These are phyloP conservation scores for Regulus satrapa DNA, from an alignment of 2,113 vertebrate genomes.

Conservation along the genomic window DNA sequence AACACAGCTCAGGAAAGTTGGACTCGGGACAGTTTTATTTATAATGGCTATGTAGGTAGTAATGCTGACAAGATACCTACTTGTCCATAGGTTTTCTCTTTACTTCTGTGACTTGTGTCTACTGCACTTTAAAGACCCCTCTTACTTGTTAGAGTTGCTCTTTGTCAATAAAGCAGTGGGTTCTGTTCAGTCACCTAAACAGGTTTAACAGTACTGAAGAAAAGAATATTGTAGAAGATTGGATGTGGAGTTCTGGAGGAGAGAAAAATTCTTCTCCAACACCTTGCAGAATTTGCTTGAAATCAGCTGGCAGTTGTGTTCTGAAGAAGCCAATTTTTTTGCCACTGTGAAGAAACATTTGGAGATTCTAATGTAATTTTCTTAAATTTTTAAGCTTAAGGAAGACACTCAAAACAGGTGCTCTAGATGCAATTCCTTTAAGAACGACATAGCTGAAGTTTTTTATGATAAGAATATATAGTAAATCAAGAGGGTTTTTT, in stretches of 20 bases:
- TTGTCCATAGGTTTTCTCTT: background rate
- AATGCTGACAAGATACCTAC: background rate
- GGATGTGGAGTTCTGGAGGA: background rate
- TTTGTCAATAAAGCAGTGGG: background rate
- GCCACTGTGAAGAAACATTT: background rate
- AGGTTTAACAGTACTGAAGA: background rate
- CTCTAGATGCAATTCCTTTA: background rate
- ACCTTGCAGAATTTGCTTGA: background rate
- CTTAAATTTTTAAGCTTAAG: background rate
- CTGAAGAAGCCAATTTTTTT: background rate
- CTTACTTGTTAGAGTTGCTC: background rate
- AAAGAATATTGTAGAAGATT: background rate
- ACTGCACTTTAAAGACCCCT: background rate
- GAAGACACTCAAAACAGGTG: background rate
- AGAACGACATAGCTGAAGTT: background rate
- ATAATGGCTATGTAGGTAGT: background rate
- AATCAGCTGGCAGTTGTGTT: background rate
- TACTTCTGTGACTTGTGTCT: background rate
- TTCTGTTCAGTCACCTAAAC: background rate
- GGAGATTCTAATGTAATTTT: background rate
- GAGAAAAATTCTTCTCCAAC: background rate
- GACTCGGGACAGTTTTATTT: background rate
- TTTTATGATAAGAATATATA: background rate
- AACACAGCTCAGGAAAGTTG: fast-evolving
- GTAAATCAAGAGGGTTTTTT: background rate